These are phyloP conservation scores for Clostera curtula DNA, from an alignment of 2,888 invertebrate genomes.

Conservation along the genomic window DNA sequence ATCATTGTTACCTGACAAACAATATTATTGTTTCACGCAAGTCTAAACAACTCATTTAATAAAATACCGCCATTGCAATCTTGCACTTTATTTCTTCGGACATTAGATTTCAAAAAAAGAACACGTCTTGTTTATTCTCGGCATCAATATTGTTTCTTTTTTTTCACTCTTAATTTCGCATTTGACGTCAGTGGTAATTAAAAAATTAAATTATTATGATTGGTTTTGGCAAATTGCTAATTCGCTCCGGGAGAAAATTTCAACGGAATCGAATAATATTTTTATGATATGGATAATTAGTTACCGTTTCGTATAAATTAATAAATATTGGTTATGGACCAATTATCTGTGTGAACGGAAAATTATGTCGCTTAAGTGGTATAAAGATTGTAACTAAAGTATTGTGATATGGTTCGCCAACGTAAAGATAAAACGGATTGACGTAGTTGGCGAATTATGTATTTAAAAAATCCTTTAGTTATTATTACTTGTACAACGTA, in stretches of 20 bases:
- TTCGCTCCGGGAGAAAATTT: slow-evolving; percentile 34
- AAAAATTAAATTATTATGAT: slow-evolving; percentile 69
- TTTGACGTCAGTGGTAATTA: slow-evolving; percentile 54
- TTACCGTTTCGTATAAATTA: slow-evolving; percentile 15
- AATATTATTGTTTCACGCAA: slow-evolving; percentile 36
- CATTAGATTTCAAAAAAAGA: slow-evolving; percentile 6
- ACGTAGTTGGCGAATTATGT: no score
- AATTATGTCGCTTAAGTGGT: slow-evolving; percentile 3
- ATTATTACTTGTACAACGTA: no score
- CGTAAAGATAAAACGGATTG: no score
- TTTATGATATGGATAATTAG: slow-evolving; percentile 11
- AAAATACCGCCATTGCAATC: background rate
- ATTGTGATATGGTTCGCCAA: no score
- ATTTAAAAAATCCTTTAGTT: no score
- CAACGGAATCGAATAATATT: slow-evolving; percentile 12
- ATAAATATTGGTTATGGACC: slow-evolving; percentile 11
- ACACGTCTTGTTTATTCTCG: background rate
- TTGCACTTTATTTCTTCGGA: background rate
- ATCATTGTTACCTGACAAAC: slow-evolving; percentile 56
- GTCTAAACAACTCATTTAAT: background rate
- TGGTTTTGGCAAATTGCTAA: slow-evolving; percentile 70
- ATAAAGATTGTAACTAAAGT: no score
- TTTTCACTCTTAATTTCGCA: slow-evolving; percentile 24
- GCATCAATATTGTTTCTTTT: slow-evolving; percentile 8
- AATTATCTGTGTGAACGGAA: slow-evolving; percentile 12